phyloP scores from a whole-genome alignment of 2,113 vertebrate species.

The Panurus biarmicus region DNA sequence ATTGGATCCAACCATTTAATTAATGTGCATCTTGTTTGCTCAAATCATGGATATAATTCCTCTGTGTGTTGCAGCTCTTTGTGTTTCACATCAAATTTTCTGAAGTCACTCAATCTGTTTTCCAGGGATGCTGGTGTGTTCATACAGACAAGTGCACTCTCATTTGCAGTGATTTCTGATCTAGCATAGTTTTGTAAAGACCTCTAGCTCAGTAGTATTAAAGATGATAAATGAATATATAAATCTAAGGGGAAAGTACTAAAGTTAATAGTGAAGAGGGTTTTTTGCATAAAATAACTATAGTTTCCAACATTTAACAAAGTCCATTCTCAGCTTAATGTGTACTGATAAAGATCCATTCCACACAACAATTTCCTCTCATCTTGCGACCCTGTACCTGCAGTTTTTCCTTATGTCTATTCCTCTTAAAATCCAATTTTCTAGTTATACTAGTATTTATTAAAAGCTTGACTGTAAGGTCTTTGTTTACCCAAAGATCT shows the following conservation, averaged over 20 bases:
- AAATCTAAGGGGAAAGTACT: not conserved
- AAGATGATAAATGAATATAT: constrained; percentile 31
- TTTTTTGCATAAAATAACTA: not conserved
- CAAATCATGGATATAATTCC: not conserved
- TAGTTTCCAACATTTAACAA: not conserved
- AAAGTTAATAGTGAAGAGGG: not conserved
- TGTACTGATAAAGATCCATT: not conserved
- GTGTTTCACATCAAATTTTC: not conserved
- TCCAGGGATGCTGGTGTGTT: not conserved
- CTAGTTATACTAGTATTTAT: constrained; percentile 61
- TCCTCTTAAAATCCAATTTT: constrained; percentile 64
- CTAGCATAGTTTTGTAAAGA: not conserved
- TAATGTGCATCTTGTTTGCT: not conserved
- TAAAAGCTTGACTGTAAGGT: constrained; percentile 65
- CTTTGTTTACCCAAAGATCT: constrained; percentile 67
- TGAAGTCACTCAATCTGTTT: not conserved
- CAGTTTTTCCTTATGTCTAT: not conserved
- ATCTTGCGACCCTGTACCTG: not conserved
- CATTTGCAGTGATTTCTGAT: not conserved
- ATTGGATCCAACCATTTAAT: not conserved
- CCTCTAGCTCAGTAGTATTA: not conserved
- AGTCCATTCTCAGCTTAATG: not conserved
- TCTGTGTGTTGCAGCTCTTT: not conserved
- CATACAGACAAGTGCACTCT: not conserved
- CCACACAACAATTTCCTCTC: not conserved